These are phyloP conservation scores for Muntiacus reevesi DNA, from an alignment of 2,113 vertebrate genomes.

Conservation along the genomic window DNA sequence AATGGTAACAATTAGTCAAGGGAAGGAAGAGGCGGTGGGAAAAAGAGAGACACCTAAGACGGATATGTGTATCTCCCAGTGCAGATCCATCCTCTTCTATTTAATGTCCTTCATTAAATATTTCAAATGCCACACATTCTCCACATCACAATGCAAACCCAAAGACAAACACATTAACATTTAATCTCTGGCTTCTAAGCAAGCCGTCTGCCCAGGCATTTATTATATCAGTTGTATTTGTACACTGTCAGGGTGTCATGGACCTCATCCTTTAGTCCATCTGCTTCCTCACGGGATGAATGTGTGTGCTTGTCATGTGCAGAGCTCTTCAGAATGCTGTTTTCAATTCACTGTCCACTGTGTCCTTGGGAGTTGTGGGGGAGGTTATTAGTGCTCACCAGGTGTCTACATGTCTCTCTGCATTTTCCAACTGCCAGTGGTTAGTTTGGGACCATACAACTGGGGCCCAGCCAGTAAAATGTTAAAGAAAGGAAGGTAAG, in stretches of 20 bases:
- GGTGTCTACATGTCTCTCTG: background rate
- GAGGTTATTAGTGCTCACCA: background rate
- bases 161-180: constrained; percentile 26
- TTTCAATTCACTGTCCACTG: background rate
- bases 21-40: background rate
- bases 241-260: background rate
- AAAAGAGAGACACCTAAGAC: background rate
- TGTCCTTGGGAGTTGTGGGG: background rate
- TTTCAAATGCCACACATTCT: constrained; percentile 11
- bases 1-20: background rate
- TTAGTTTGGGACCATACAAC: background rate
- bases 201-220: background rate
- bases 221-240: background rate
- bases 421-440: background rate
- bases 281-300: background rate
- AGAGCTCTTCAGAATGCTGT: background rate
- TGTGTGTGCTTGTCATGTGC: background rate
- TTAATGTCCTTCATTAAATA: background rate
- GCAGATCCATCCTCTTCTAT: background rate
- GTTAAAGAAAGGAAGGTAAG: background rate
- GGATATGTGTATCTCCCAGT: background rate
- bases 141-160: background rate
- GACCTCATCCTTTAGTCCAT: background rate
- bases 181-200: constrained; percentile 8
- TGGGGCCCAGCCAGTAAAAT: background rate